Base-by-base conservation (phyloP, 1,140 invertebrate species). In the Gryon sp. region DNA sequence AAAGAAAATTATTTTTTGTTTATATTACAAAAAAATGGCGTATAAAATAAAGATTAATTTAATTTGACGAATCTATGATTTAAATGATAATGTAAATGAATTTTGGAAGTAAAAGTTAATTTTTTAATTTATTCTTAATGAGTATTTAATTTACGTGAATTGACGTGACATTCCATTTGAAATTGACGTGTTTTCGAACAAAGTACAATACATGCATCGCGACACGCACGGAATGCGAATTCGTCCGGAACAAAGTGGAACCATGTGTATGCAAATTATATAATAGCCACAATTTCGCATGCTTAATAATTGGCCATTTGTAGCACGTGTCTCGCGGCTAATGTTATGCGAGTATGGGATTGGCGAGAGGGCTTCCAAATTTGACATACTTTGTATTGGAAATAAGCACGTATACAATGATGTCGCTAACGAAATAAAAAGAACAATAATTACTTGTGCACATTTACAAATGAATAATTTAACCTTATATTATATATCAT, bases 221-320 rank as follows among this genome's bases (percentile, higher is more conserved):
- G 28, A 66, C 24, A 48, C 46, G 55, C 30, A 62, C 53, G 52
- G 62, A 76, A 79, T 78, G 76, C 65, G 77, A 80, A 78, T 78
- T 38, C 46, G 32, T 68, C 28, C 18, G 68, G 57, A 75, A 74
- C 65, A 80, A 77, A 72, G 59, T 75, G 66, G 34, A 45, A 69
- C 68, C 76, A 76, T 78, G 68, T 81, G 77, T 68, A 69, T 76
- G 80, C 74, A 82, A 82, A 79, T 82, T 76, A 76, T 65, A 76
- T 76, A 70, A 79, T 76, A 59, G 79, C 81, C 68, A 76, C 79
- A 77, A 81, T 80, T 80, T 81, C 59, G 80, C 78, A 70, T 79
- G 79, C 74, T 76, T 79, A 81, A 81, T 82, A 82, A 82, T 77
- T 75, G 78, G 55, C 77, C 76, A 80, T 81, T 82, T 79, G 66